Evolutionary conservation across 1,140 invertebrate species (phyloP), one percentile per base, ranked within the genome.

Genomic region (Eueides isabella): DNA sequence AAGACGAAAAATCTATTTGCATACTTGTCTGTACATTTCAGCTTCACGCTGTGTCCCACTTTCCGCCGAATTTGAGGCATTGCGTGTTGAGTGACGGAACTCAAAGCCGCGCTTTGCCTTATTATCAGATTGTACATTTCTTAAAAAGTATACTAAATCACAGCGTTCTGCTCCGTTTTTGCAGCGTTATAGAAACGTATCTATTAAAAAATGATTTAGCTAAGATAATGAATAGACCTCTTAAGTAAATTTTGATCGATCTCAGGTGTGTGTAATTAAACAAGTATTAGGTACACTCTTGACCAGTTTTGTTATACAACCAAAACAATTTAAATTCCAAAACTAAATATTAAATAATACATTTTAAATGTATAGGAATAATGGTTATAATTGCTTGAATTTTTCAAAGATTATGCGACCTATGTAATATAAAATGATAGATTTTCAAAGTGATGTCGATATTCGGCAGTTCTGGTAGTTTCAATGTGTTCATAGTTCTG

Each of bases 401-500:
- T 31, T 7, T 9, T 61, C 28, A 23, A 44, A 2, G 23, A 11
- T 28, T 61, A 33, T 35, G 19, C 16, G n/a, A 19, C n/a, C 7
- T n/a, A 35, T 28, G 48, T 55, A 1, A 11, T 26, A 23, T 19
- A n/a, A n/a, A n/a, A 23, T 3, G 48, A 55, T 55, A 26, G 48
- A 55, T 55, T 55, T 26, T 23, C 48, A 69, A 61, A 65, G 26
- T 72, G 72, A 74, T 75, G 67, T 70, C 70, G 67, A 76, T 78
- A 74, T 68, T 74, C 72, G 35, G 44, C 44, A 74, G 69, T 74
- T 44, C 67, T 68, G 71, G 67, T 72, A 76, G 71, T 75, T 76
- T 80, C 76, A 76, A 78, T 80, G 76, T 74, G 74, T 70, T 78
- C 68, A 71, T 76, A 76, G 76, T 78, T 80, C 76, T 80, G 76